Conservation (phyloP, 37 sponge, comb jelly and placozoan species). For the Halichondria panicea region DNA sequence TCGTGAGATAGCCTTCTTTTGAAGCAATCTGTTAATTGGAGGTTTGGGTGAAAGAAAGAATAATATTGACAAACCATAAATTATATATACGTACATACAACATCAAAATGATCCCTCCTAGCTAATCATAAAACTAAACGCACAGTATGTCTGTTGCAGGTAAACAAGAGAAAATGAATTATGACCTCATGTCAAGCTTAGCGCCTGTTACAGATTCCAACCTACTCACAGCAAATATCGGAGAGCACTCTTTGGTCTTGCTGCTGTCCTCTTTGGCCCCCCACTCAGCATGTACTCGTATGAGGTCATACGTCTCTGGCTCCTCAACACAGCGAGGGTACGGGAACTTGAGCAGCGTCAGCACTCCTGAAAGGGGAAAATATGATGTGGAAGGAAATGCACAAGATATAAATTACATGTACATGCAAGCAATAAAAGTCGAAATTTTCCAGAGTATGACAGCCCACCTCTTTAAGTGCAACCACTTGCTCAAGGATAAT, state of each 20-base stretch:
- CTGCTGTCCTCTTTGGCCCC: neutral
- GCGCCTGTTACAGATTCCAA: too few species aligned
- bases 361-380: constrained; percentile 27
- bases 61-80: neutral
- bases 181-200: neutral
- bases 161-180: neutral
- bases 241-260: neutral
- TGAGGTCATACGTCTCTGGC: constrained; percentile 54
- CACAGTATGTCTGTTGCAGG: too few species aligned
- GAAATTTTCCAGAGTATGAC: neutral
- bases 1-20: constrained; percentile 79
- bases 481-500: neutral
- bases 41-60: neutral
- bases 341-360: constrained; percentile 65
- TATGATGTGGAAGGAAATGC: neutral
- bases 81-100: neutral
- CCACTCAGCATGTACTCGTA: constrained; percentile 68
- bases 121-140: too few species aligned
- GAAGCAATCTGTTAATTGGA: constrained; percentile 51
- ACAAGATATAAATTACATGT: neutral
- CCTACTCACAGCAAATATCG: constrained; percentile 48
- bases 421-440: neutral
- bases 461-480: neutral
- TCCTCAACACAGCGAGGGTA: constrained; percentile 70
- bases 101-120: neutral